Percentiles rank a stretch among this genome's conserved stretches.
These are phyloP conservation scores for Irena cyanogastra DNA, from an alignment of 2,113 vertebrate genomes.

Conservation along the genomic window DNA sequence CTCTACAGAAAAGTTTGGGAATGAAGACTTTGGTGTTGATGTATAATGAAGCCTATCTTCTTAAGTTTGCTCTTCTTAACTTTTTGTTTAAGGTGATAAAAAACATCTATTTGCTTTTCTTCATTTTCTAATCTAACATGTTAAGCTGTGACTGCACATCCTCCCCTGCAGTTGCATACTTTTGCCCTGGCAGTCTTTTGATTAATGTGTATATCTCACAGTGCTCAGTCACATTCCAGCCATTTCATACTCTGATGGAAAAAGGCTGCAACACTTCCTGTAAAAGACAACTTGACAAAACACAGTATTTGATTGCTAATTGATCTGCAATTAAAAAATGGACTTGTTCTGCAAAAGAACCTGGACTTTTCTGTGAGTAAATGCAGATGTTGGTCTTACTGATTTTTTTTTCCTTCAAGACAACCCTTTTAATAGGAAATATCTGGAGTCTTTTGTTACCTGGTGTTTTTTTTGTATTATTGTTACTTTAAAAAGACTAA, in stretches of 20 bases:
- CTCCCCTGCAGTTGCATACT: constrained; percentile 65
- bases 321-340: constrained; percentile 17
- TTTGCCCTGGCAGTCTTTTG: constrained; percentile 43
- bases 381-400: neutral
- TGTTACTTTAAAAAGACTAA: neutral
- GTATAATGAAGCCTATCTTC: neutral
- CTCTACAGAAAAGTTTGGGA: neutral
- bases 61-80: neutral
- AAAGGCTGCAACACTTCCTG: constrained; percentile 29
- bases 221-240: constrained; percentile 27
- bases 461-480: neutral
- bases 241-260: constrained; percentile 31
- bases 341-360: constrained; percentile 30
- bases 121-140: constrained; percentile 29
- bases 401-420: neutral
- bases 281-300: neutral
- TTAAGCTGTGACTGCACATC: constrained; percentile 17
- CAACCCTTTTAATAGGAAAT: neutral
- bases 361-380: constrained; percentile 66
- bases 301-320: neutral
- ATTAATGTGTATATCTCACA: constrained; percentile 42
- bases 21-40: neutral
- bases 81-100: constrained; percentile 9
- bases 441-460: neutral
- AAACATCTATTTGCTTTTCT: neutral